A percentile compares a stretch with the other conserved stretches of the same genome.
Evolutionary conservation across 2,888 invertebrate genomes (phyloP).

Genomic region (Tipula vernalis): DNA sequence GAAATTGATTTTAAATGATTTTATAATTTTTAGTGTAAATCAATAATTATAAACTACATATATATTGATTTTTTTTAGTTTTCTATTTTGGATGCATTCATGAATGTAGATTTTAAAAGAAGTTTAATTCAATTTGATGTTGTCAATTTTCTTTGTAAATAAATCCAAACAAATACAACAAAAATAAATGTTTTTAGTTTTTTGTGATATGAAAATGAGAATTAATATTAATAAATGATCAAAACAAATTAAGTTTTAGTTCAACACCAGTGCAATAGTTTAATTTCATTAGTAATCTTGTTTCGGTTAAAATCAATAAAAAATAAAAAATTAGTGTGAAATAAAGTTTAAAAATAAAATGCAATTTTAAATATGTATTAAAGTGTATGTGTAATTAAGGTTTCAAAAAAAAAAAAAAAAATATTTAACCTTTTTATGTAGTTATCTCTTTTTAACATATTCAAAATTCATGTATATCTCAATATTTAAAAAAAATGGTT

Average conservation of each 20-base stretch:
- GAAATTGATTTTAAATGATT: neutral
- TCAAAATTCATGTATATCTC: neutral
- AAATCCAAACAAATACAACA: neutral
- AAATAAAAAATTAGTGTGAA: neutral
- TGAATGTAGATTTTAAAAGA: neutral
- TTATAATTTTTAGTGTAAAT: neutral
- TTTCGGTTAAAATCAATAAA: neutral
- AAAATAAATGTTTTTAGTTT: neutral
- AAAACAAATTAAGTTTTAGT: neutral
- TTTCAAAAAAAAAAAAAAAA: neutral
- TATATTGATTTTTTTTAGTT: neutral
- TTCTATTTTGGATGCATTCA: neutral
- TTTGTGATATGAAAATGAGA: neutral
- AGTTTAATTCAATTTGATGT: neutral
- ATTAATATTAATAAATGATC: neutral
- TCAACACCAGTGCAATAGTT: neutral
- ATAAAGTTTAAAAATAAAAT: neutral
- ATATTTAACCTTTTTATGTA: neutral
- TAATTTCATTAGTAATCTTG: neutral
- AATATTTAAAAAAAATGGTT: neutral
- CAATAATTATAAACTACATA: neutral
- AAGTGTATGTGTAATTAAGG: neutral
- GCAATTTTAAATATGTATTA: neutral
- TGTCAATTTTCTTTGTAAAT: neutral
- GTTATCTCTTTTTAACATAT: neutral